Base-by-base conservation (phyloP, 2,888 invertebrate genomes). In the Eilema depressum region DNA sequence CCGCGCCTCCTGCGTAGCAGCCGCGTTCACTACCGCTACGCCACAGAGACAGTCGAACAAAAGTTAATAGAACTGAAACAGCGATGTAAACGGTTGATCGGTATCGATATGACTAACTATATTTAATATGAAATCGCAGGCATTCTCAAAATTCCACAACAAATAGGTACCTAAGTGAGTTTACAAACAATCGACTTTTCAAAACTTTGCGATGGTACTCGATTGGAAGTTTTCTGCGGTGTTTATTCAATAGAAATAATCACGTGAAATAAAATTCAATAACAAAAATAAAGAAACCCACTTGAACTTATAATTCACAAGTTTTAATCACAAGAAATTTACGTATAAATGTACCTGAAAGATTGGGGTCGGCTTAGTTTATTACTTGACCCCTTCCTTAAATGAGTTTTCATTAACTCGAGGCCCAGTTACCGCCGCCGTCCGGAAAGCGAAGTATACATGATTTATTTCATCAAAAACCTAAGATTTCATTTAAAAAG, bases 361-460 rank as follows among this genome's bases (percentile, higher is more conserved):
- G 70, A 71, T 60, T 47, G 41, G 70, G 66, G 66, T 70, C 68
- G 20, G 47, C 63, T 47, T 61, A 66, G 60, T 61, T 73, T 64
- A 62, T 66, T 68, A 72, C 67, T 80, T 76, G 74, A 75, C 83
- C 81, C 75, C 69, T 70, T 69, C 60, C 66, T 56, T 73, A 80
- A 78, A 78, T 74, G 66, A 69, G 74, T 78, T 78, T 76, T 68
- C 76, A 74, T 80, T 69, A 68, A 82, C 25, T 64, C 63, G 70
- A 61, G 70, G 62, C 70, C 70, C 59, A 80, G 73, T 73, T 57
- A 53, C 41, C 47, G 23, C 63, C 57, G 41, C 3, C 47, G 53
- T 41, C 67, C 69, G 69, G 75, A 69, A 73, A 56, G 37, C 63
- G 53, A 41, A 67, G 61, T 70, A 66, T 68, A 70, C 68, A 76